phyloP scores from a whole-genome alignment of 2,888 invertebrate genomes.

The Scelioninae gen. 2 region DNA sequence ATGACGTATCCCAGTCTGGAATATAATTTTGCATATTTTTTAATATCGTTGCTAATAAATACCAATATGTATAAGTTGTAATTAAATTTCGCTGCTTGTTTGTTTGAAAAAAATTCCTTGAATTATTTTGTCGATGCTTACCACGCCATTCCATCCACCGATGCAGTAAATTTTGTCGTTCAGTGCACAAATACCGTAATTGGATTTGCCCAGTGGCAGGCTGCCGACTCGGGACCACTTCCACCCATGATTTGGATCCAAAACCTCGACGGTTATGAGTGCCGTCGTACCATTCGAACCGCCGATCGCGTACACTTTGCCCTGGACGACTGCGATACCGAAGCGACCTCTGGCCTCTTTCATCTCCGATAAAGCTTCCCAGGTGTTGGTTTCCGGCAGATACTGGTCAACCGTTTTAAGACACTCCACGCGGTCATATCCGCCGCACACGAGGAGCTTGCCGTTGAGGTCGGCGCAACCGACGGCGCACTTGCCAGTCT shows the following conservation, averaged over 20 bases:
- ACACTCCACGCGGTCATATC: constrained; percentile 91
- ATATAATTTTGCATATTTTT: too few species aligned
- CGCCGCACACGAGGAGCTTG: constrained; percentile 86
- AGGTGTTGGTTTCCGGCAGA: constrained; percentile 82
- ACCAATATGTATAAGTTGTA: too few species aligned
- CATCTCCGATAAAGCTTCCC: constrained; percentile 84
- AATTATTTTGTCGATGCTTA: too few species aligned
- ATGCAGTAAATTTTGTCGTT: constrained; percentile 83
- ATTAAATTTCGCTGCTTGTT: too few species aligned
- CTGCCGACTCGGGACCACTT: constrained; percentile 76
- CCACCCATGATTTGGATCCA: constrained; percentile 74
- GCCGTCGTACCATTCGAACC: constrained; percentile 91
- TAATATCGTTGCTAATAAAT: too few species aligned
- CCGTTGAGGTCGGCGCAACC: constrained; percentile 84
- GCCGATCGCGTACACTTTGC: constrained; percentile 85
- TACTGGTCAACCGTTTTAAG: constrained; percentile 86
- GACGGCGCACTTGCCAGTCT: constrained; percentile 83
- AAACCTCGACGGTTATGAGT: constrained; percentile 83
- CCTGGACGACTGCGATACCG: constrained; percentile 83
- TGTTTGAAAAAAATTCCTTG: too few species aligned
- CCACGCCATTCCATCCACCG: constrained; percentile 87
- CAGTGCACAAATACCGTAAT: constrained; percentile 80
- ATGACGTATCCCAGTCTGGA: constrained; percentile 80
- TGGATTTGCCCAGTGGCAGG: constrained; percentile 74
- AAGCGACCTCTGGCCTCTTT: constrained; percentile 86